These are phyloP conservation scores for Tachina fera DNA, from an alignment of 2,888 invertebrate species.

Conservation along the genomic window DNA sequence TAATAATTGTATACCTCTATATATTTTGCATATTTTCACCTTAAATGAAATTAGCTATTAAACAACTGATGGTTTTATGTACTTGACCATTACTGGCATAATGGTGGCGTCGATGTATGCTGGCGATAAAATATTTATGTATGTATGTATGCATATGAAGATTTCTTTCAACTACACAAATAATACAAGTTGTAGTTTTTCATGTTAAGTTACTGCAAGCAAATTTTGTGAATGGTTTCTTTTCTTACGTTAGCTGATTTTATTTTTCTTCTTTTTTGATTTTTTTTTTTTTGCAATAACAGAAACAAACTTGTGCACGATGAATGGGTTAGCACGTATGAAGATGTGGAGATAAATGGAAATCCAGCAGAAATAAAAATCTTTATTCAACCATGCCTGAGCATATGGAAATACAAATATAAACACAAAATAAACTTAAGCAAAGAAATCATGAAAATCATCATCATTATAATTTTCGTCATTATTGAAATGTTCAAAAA, in stretches of 20 bases:
- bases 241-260: not conserved
- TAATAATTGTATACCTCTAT: too few species aligned
- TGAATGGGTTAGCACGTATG: constrained; percentile 35
- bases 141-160: not conserved
- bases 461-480: constrained; percentile 42
- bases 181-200: constrained; percentile 22
- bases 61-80: constrained; percentile 15
- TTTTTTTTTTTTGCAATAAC: not conserved
- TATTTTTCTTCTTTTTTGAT: not conserved
- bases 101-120: too few species aligned
- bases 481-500: constrained; percentile 50
- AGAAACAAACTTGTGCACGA: constrained; percentile 6
- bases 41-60: constrained; percentile 24
- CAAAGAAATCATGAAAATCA: constrained; percentile 43
- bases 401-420: not conserved
- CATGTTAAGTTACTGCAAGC: not conserved
- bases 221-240: constrained; percentile 37
- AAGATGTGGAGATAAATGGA: constrained; percentile 10
- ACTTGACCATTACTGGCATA: constrained; percentile 19
- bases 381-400: constrained; percentile 1
- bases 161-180: constrained; percentile 9
- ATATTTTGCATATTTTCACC: not conserved
- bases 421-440: constrained; percentile 12
- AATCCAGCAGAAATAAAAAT: constrained; percentile 2
- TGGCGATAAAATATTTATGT: not conserved